Base-by-base conservation (phyloP, 2,113 vertebrate genomes). In the Pampusana beccarii region DNA sequence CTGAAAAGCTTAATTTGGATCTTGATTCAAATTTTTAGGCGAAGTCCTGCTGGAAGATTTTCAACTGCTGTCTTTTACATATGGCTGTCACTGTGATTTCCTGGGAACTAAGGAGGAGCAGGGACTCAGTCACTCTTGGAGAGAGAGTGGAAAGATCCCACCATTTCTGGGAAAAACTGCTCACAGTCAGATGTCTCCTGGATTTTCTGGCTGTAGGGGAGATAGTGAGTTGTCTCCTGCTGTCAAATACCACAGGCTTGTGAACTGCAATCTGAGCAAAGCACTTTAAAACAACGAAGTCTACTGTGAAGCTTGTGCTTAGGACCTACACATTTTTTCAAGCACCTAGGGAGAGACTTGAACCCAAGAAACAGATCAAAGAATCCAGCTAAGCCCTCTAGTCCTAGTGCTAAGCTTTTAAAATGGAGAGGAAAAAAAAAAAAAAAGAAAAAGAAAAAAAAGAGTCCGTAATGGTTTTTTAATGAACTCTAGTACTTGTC, bases 1-100 rank as follows among this genome's bases (percentile, higher is more conserved):
- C 96, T 93, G 73, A 94, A 95, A 95, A 93, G 51, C 31, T 90
- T 96, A 80, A 95, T 97, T 97, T 95, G 57, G 25, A 72, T 88
- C 36, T 92, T 77, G 33, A 93, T 93, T 94, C 85, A 92, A 60
- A 74, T 85, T 93, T 88, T 91, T 81, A 93, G 86, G 93, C 38
- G 44, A 97, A 96, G 48, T 15, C 87, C 29, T 89, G 42, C 53
- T 89, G 91, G 93, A 95, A 88, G 18, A 48, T 75, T 86, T 90
- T 87, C 36, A 91, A 44, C 12, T 78, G 83, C 46, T 84, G 3
- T 11, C 34, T 61, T 83, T 79, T 70, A 80, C 29, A 25, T 4
- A 60, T 40, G 10, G 48, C 36, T 72, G 15, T 8, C 5, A 26
- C 58, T 67, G 31, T 87, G 60, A 70, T 54, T 90, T 78, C 64